Base-by-base conservation (phyloP, 2,113 vertebrate genomes). In the Peromyscus polionotus region DNA sequence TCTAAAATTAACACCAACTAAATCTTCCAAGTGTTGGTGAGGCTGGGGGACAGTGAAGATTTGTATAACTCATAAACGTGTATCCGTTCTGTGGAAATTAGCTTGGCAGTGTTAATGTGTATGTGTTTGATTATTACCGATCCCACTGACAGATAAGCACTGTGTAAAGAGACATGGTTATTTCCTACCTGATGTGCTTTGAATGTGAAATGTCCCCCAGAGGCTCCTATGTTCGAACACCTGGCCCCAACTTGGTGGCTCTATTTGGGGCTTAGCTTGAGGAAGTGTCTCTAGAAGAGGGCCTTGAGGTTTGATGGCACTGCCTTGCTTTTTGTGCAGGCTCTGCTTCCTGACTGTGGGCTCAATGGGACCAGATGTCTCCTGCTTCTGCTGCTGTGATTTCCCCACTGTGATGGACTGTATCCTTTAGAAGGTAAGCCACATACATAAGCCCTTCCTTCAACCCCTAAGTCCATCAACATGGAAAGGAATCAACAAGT, bases 1-100 rank as follows among this genome's bases (percentile, higher is more conserved):
- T 93, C 68, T 91, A 88, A 93, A 95, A n/a, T 83, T 68, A 84
- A 86, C 33, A 84, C 83, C 83, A 77, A 84, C 26, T 22, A 28
- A 72, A 80, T 33, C 31, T 65, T 84, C 7, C 42, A 88, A 67
- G 14, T 77, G 42, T 36, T 84, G 4, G 54, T 51, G 9, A 88
- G 1, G 51, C 75, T 77, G 20, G 63, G 28, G 36, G 68, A 31
- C 57, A 93, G 51, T 8, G 36, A 68, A 14, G 68, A 87, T 8
- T 70, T 16, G 48, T 31, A 5, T 19, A 48, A 31, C 51, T 72
- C 10, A 28, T 63, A 72, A 39, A 77, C n/a, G 83, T 1, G 9
- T 48, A 17, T 33, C 17, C 65, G 13, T 77, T 16, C 36, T 65
- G 39, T 87, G 48, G 16, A 88, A 67, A 67, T 57, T 28, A 65